These are phyloP conservation scores for Phasia obesa DNA, from an alignment of 2,888 invertebrate genomes.

Conservation along the genomic window DNA sequence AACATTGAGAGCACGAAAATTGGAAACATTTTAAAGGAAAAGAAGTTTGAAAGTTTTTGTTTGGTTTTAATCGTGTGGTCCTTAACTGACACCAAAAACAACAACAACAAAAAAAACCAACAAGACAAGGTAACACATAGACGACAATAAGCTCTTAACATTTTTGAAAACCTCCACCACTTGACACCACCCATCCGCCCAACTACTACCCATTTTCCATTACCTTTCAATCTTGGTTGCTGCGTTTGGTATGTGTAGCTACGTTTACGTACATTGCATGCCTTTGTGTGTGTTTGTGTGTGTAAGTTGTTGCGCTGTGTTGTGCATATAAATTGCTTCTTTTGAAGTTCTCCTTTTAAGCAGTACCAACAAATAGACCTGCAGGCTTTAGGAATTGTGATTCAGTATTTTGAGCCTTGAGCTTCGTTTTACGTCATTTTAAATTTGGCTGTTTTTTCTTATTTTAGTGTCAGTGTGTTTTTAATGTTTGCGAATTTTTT, in stretches of 20 bases:
- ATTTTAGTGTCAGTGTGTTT: conserved; percentile 42
- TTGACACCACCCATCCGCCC: not conserved
- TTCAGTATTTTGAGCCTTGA: conserved; percentile 13
- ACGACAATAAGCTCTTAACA: not conserved
- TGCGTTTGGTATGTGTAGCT: conserved; percentile 3
- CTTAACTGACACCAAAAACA: conserved; percentile 11
- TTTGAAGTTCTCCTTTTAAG: not conserved
- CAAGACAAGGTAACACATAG: conserved; percentile 34
- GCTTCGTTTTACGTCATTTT: conserved; percentile 62
- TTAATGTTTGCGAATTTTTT: conserved; percentile 15
- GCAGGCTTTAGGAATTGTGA: conserved; percentile 34
- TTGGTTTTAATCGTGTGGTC: not conserved
- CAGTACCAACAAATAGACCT: conserved; percentile 10
- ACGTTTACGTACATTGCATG: conserved; percentile 17
- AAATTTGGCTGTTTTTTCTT: conserved; percentile 42
- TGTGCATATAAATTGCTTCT: conserved; percentile 64
- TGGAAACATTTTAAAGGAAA: conserved; percentile 16
- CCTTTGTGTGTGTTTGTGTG: conserved; percentile 30
- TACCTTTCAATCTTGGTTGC: conserved; percentile 3
- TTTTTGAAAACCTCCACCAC: not conserved
- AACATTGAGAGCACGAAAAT: not conserved
- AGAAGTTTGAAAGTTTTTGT: conserved; percentile 43
- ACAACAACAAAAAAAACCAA: conserved; percentile 25
- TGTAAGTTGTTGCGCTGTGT: not conserved
- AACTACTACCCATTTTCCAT: not conserved